phyloP scores from a whole-genome alignment of 2,888 invertebrate genomes.

The Polyommatus iphigenia region DNA sequence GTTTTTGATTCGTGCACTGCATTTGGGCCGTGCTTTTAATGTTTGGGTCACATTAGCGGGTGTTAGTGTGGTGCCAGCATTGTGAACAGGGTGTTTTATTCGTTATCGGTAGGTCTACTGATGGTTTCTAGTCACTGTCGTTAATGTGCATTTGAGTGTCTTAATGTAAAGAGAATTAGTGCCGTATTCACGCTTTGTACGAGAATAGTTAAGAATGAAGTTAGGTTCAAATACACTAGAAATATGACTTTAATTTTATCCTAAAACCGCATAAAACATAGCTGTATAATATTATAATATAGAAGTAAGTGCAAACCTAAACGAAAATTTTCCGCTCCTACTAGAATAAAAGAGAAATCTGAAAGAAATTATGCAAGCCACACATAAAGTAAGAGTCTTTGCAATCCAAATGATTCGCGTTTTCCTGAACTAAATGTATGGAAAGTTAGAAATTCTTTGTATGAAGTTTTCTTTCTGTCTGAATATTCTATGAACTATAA shows the following conservation, averaged over 20 bases:
- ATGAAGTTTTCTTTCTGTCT: neutral
- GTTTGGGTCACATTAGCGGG: neutral
- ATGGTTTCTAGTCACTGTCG: conserved; percentile 37
- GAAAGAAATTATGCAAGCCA: neutral
- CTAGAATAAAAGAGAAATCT: neutral
- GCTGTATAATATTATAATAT: neutral
- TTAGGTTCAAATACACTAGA: neutral
- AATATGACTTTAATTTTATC: neutral
- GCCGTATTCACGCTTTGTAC: conserved; percentile 40
- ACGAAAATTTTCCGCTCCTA: neutral
- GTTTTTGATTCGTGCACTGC: neutral
- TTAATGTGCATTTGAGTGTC: conserved; percentile 41
- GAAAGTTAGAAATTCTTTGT: neutral
- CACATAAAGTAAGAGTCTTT: neutral
- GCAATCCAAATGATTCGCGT: neutral
- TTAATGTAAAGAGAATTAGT: conserved; percentile 32
- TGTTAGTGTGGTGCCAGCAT: neutral
- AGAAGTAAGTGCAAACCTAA: neutral
- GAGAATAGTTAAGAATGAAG: neutral
- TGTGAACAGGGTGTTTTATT: neutral
- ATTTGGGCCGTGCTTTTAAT: neutral
- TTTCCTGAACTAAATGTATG: neutral
- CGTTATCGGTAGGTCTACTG: neutral
- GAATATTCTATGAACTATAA: neutral
- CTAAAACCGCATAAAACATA: neutral